Percentiles rank a stretch among this genome's conserved stretches.
These are phyloP conservation scores for Erynnis tages DNA, from an alignment of 2,888 invertebrate species.

Conservation along the genomic window DNA sequence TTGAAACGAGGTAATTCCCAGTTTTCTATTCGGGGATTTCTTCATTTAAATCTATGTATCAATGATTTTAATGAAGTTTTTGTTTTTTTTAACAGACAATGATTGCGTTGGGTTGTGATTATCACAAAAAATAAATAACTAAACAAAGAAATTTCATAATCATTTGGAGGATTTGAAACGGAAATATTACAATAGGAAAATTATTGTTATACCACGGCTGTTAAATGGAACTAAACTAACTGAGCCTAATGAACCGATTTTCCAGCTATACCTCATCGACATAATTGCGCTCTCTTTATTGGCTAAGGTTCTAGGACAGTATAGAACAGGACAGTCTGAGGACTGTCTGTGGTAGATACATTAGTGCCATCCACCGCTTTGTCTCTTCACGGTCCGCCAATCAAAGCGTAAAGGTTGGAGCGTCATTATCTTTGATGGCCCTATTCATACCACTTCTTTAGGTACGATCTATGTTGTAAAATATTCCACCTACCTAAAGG, in stretches of 20 bases:
- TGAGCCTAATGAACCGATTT: conserved; percentile 1
- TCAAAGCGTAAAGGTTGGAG: conserved; percentile 21
- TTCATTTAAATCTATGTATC: too few species aligned
- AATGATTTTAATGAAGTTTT: too few species aligned
- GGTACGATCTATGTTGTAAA: not conserved
- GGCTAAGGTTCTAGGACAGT: too few species aligned
- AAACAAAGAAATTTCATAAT: too few species aligned
- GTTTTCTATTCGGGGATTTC: too few species aligned
- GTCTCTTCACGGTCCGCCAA: conserved; percentile 22
- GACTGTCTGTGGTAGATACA: not conserved
- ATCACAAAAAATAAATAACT: too few species aligned
- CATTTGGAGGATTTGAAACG: not conserved
- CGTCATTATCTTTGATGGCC: conserved; percentile 13
- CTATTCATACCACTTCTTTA: conserved; percentile 10
- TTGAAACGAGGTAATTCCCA: too few species aligned
- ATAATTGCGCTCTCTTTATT: too few species aligned
- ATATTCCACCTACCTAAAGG: not conserved
- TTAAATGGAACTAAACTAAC: not conserved
- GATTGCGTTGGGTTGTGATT: too few species aligned
- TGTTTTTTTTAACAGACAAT: too few species aligned
- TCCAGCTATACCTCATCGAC: not conserved
- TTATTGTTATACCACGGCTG: not conserved
- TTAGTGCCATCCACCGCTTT: conserved; percentile 3
- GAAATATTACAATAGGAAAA: not conserved
- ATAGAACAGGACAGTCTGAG: too few species aligned